phyloP scores from a whole-genome alignment of 1,140 invertebrate genomes.

The Aphis gossypii region DNA sequence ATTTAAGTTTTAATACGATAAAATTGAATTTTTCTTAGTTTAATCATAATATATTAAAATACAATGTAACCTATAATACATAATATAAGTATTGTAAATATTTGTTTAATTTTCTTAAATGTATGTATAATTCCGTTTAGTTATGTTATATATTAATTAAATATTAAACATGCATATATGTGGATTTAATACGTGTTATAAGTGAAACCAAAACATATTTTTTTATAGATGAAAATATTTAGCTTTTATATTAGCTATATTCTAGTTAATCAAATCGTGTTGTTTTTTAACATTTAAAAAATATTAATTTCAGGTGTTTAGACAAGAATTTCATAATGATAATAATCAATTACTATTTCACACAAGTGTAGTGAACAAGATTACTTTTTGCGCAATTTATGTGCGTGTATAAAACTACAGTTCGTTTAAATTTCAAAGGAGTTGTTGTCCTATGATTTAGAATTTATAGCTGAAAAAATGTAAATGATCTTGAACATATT shows the following conservation, averaged over 20 bases:
- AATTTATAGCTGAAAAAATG: slow-evolving; percentile 18
- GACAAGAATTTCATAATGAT: slow-evolving; percentile 8
- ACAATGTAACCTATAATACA: not conserved
- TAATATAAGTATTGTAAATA: not conserved
- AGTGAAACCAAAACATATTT: not conserved
- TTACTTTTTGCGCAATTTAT: not conserved
- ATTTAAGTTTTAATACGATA: not conserved
- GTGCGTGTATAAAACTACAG: not conserved
- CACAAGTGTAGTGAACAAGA: not conserved
- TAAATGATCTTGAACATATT: slow-evolving; percentile 27
- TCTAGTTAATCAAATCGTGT: not conserved
- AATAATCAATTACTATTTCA: slow-evolving; percentile 23
- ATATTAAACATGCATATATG: not conserved
- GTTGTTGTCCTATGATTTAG: not conserved
- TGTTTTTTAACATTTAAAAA: not conserved
- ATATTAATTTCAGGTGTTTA: not conserved
- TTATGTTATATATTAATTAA: not conserved
- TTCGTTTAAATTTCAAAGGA: not conserved
- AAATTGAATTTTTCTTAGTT: not conserved
- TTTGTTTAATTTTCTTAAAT: not conserved
- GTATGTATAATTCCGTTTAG: not conserved
- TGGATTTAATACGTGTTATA: not conserved
- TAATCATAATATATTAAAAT: not conserved
- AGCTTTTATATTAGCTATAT: not conserved
- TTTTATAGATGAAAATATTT: not conserved